Evolutionary conservation across 2,113 vertebrate genomes (phyloP).

Genomic region (Hippopotamus amphibius): DNA sequence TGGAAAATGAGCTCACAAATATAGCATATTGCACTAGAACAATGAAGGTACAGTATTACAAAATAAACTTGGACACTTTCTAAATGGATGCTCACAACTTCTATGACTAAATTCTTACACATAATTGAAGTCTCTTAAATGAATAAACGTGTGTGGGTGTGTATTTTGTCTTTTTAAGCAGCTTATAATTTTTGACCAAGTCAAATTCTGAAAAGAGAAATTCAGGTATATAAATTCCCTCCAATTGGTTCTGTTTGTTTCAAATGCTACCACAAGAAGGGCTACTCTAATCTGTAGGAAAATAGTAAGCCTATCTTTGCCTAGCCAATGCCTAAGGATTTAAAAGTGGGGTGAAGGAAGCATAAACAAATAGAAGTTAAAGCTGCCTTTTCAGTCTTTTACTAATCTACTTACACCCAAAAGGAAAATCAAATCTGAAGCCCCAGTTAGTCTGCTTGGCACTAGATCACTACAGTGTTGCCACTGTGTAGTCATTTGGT

Average conservation of each 20-base stretch:
- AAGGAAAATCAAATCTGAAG: slow-evolving; percentile 48
- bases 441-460: background rate
- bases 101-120: slow-evolving; percentile 2
- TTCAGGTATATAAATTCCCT: background rate
- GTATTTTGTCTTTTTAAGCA: slow-evolving; percentile 10
- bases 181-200: background rate
- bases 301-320: background rate
- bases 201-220: slow-evolving; percentile 15
- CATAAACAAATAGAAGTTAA: slow-evolving; percentile 44
- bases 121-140: background rate
- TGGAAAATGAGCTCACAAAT: slow-evolving; percentile 32
- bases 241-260: slow-evolving; percentile 8
- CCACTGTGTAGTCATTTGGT: background rate
- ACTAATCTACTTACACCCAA: background rate
- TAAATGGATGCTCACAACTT: background rate
- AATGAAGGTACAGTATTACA: background rate
- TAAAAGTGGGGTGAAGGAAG: background rate
- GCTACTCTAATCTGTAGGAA: background rate
- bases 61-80: slow-evolving; percentile 25
- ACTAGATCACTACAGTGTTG: background rate
- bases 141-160: background rate
- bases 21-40: background rate
- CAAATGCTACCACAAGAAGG: background rate
- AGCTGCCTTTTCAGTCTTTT: background rate
- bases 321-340: background rate